These are phyloP conservation scores for Ephialtes manifestator DNA, from an alignment of 2,888 invertebrate genomes.

Conservation along the genomic window DNA sequence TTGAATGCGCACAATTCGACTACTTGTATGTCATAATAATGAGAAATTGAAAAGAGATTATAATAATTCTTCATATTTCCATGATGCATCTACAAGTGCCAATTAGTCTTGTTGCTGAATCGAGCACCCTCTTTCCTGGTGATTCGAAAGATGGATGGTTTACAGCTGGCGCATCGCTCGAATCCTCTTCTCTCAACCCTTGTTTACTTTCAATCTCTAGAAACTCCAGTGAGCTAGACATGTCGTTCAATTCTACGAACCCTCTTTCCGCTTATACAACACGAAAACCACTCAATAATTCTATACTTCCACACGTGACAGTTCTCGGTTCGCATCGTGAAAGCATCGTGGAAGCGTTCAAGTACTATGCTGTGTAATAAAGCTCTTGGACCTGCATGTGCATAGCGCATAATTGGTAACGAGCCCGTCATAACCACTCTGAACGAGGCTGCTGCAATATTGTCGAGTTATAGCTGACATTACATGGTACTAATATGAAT, in stretches of 20 bases:
- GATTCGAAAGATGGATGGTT: slow-evolving; percentile 41
- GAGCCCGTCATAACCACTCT: background rate
- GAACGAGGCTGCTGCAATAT: slow-evolving; percentile 13
- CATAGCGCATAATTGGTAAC: slow-evolving; percentile 10
- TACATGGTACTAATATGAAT: background rate
- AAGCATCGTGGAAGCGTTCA: background rate
- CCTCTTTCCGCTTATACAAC: background rate
- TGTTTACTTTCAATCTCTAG: slow-evolving; percentile 28
- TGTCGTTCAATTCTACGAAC: slow-evolving; percentile 5
- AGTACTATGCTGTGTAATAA: slow-evolving; percentile 4
- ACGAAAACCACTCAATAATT: slow-evolving; percentile 35
- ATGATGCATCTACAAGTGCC: slow-evolving; percentile 2
- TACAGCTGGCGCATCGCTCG: slow-evolving; percentile 30
- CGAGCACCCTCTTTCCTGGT: background rate
- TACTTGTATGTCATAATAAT: slow-evolving; percentile 27
- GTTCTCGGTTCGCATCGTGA: slow-evolving; percentile 16
- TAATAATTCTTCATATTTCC: background rate
- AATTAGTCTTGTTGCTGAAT: slow-evolving; percentile 19
- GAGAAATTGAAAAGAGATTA: background rate
- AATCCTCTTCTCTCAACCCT: slow-evolving; percentile 14
- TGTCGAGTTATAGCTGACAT: slow-evolving; percentile 1
- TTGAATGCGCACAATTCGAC: slow-evolving; percentile 18
- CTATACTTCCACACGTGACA: slow-evolving; percentile 3
- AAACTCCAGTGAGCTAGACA: slow-evolving; percentile 13
- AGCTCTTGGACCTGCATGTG: background rate